A percentile compares a stretch with the other conserved stretches of the same genome.
Evolutionary conservation across 1,140 invertebrate species (phyloP).

Genomic region (Agrilus planipennis): DNA sequence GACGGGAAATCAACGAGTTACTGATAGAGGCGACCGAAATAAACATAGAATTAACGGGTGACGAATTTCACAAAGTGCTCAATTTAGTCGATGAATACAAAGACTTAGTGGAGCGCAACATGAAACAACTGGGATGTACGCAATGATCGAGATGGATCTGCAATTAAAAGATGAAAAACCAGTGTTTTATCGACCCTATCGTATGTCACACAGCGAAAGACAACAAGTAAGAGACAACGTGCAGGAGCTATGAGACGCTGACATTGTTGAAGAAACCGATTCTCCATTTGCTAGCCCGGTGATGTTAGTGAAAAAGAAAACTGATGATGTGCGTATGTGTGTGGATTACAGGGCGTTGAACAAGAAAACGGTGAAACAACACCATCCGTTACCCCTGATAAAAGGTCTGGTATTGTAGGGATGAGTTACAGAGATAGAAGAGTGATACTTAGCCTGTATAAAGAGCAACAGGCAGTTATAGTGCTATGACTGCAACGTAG

Average conservation of each 20-base stretch:
- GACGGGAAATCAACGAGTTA: background rate
- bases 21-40: background rate
- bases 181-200: background rate
- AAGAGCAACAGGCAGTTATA: no score
- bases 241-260: background rate
- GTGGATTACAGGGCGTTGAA: constrained; percentile 1
- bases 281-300: background rate
- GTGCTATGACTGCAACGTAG: no score
- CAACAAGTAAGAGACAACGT: background rate
- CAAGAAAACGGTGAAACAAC: no score
- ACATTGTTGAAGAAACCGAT: background rate
- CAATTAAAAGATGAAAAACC: constrained; percentile 1
- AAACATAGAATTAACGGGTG: background rate
- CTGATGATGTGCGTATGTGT: background rate
- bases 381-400: no score
- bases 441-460: no score
- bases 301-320: constrained; percentile 1
- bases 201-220: background rate
- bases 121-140: constrained; percentile 14
- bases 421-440: no score
- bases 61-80: background rate
- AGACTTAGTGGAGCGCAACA: background rate
- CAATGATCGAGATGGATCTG: constrained; percentile 9
- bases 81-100: background rate
- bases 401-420: no score